A percentile compares a stretch with the other conserved stretches of the same genome.
phyloP scores from a whole-genome alignment of 2,113 vertebrate species.

The Phyllostomus discolor region DNA sequence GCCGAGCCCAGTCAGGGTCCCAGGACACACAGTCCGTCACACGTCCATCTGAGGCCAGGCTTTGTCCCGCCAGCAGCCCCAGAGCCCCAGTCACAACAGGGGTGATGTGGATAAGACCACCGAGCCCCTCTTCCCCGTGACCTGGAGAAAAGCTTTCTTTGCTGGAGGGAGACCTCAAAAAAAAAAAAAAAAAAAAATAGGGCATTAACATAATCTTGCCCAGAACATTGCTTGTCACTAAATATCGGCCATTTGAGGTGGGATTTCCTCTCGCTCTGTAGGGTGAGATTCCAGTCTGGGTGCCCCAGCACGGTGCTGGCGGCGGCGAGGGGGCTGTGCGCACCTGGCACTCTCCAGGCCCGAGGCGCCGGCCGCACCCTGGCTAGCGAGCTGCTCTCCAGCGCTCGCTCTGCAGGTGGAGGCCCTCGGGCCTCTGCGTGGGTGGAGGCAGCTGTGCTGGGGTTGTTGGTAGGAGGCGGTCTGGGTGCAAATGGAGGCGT shows the following conservation, averaged over 20 bases:
- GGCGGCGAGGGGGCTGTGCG: not conserved
- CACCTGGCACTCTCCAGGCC: not conserved
- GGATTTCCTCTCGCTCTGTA: not conserved
- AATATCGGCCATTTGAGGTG: not conserved
- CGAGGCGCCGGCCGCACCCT: not conserved
- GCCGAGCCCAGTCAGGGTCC: not conserved
- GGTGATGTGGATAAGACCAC: not conserved
- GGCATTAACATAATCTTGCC: not conserved
- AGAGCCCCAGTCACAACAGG: not conserved
- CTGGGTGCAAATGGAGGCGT: not conserved
- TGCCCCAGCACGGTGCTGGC: not conserved
- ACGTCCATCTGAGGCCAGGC: not conserved
- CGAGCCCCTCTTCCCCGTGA: not conserved
- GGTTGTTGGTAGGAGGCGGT: not conserved
- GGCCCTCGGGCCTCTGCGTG: not conserved
- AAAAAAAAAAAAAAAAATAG: not conserved
- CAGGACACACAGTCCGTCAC: not conserved
- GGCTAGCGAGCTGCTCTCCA: not conserved
- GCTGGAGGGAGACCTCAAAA: not conserved
- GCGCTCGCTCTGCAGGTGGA: not conserved
- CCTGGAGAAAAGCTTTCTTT: conserved; percentile 3
- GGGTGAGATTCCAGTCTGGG: not conserved
- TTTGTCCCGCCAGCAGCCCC: conserved; percentile 24
- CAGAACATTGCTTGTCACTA: not conserved
- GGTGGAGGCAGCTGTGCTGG: not conserved